Evolutionary conservation across 92 coral and sea anemone species (phyloP), one percentile per base, ranked within the genome.

Genomic region (Diadumene lineata): DNA sequence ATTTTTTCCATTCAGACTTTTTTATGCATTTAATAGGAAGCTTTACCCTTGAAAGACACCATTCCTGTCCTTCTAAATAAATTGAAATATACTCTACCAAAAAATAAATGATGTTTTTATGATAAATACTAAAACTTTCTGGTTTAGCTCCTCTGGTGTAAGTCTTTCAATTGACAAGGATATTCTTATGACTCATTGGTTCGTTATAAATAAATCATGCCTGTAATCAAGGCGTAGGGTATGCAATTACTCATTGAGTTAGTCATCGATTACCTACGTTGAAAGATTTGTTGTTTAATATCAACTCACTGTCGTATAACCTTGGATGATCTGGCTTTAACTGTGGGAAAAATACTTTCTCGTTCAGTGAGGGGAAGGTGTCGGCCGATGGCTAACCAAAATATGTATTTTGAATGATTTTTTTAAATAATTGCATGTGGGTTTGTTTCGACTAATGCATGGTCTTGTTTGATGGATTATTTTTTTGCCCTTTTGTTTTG

Each of bases 221-320:
- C 7, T 38, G 48, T 38, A 38, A 38, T 38, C 13, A 38, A 38
- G 48, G 13, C 13, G 48, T 17, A 7, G 23, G 64, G 29, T 22
- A 58, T 58, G 29, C 26, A 32, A 58, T 58, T 11, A 3, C 17
- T 3, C 1, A 11, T 1, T 23, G 15, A 58, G 26, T 58, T 30
- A 58, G 31, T 58, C 64, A 58, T 58, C 64, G 31, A 58, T 10
- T 30, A 22, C 22, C 64, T 1, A 4, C 31, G 64, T 10, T 58
- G 64, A 58, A 25, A 58, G 64, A 58, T 22, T 58, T 58, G 64
- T 58, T 58, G 58, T 53, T 53, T 53, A 21, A 53, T 53, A 21
- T 13, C 19, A 21, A 2, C 58, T 53, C 26, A 10, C 1, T 60
- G 29, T 11, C 3, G 21, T 15, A 15, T 53, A n/a, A n/a, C n/a